A percentile compares a stretch with the other conserved stretches of the same genome.
phyloP scores from a whole-genome alignment of 2,797 vertebrate species.

The Rhinella marina region DNA sequence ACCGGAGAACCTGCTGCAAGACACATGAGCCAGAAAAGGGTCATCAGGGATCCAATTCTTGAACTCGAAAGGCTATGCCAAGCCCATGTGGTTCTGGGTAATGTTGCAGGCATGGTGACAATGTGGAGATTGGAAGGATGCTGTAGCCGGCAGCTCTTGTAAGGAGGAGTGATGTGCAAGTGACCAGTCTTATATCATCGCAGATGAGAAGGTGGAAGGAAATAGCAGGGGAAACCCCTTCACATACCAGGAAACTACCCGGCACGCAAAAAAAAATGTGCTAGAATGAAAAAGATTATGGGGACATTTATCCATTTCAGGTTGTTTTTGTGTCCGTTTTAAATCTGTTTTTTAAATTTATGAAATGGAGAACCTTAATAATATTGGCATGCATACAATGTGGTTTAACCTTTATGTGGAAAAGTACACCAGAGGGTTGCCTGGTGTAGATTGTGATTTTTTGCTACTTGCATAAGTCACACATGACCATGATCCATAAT shows the following conservation, averaged over 20 bases:
- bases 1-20: background rate
- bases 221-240: conserved; percentile 38
- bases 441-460: too few relatives aligned
- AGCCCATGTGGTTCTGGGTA: conserved; percentile 22
- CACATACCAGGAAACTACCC: background rate
- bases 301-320: too few relatives aligned
- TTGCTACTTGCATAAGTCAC: too few relatives aligned
- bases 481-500: too few relatives aligned
- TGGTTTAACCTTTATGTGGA: too few relatives aligned
- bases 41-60: background rate
- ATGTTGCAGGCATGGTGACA: background rate
- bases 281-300: background rate
- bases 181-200: conserved; percentile 32
- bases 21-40: background rate
- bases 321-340: too few relatives aligned
- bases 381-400: too few relatives aligned
- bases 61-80: background rate
- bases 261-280: background rate
- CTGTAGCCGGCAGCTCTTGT: background rate
- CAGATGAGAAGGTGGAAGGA: conserved; percentile 15
- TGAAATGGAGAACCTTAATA: too few relatives aligned
- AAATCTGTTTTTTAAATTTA: too few relatives aligned
- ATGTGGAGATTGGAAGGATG: background rate
- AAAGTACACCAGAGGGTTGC: too few relatives aligned
- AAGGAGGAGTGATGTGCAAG: background rate